phyloP scores from a whole-genome alignment of 2,113 vertebrate genomes.

The Chionodraco myersi region DNA sequence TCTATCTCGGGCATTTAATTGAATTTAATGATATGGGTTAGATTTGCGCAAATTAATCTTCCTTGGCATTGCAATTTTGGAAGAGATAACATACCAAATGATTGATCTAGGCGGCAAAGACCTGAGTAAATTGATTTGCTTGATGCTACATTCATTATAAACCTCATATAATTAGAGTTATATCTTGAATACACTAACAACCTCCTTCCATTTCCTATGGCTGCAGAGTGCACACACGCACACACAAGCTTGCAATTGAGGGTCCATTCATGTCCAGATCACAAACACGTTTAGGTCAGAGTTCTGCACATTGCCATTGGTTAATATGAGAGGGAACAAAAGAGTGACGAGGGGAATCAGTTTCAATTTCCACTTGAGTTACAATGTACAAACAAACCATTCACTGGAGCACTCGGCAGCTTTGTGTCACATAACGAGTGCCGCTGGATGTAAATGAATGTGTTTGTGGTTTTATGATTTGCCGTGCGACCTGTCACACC shows the following conservation, averaged over 20 bases:
- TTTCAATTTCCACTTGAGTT: conserved; percentile 24
- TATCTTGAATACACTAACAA: neutral
- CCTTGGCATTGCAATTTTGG: neutral
- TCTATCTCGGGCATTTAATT: conserved; percentile 31
- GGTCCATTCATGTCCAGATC: conserved; percentile 1
- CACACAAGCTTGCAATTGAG: neutral
- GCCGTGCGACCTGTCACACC: conserved; percentile 2
- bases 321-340: conserved; percentile 25
- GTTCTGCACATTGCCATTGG: conserved; percentile 3
- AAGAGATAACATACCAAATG: neutral
- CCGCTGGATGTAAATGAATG: conserved; percentile 5
- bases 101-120: neutral
- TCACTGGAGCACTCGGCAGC: neutral
- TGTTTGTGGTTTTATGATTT: conserved; percentile 25
- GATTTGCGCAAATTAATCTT: conserved; percentile 25
- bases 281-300: conserved; percentile 21
- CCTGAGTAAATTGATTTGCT: neutral
- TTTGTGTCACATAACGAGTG: conserved; percentile 1
- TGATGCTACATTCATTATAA: neutral
- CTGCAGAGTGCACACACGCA: neutral
- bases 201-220: neutral
- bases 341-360: conserved; percentile 20
- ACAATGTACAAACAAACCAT: conserved; percentile 24
- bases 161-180: neutral
- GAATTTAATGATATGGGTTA: conserved; percentile 15